These are phyloP conservation scores for Metalampra italica DNA, from an alignment of 2,888 invertebrate genomes.

Conservation along the genomic window DNA sequence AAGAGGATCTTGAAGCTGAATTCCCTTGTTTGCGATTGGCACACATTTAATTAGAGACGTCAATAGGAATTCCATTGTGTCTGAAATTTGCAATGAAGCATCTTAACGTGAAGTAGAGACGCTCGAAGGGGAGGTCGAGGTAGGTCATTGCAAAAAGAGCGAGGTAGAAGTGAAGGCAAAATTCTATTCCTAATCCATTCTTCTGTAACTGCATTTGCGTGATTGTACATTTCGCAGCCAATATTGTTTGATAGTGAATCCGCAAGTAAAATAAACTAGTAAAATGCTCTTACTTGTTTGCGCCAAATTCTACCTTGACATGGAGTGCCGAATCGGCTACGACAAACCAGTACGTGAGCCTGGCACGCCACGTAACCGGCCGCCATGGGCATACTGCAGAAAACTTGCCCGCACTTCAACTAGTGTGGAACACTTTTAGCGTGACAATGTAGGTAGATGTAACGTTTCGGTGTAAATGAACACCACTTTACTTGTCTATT, in stretches of 20 bases:
- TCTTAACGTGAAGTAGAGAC: too few species aligned
- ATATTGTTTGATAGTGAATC: constrained; percentile 4
- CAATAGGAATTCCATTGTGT: too few species aligned
- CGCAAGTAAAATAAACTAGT: constrained; percentile 3
- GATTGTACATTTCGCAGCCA: constrained; percentile 5
- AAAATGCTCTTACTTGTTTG: constrained; percentile 11
- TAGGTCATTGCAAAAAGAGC: too few species aligned
- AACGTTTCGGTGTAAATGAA: constrained; percentile 4
- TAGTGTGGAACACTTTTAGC: not conserved
- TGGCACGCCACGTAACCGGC: not conserved
- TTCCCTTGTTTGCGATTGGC: too few species aligned
- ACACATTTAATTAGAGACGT: too few species aligned
- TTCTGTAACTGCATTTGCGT: constrained; percentile 1
- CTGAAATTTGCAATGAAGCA: too few species aligned
- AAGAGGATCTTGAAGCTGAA: too few species aligned
- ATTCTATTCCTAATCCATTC: too few species aligned
- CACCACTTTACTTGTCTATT: not conserved
- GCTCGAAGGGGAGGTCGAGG: too few species aligned
- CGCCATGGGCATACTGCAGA: not conserved
- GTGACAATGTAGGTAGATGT: not conserved
- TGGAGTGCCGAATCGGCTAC: constrained; percentile 2
- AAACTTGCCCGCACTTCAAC: not conserved
- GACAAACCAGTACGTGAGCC: not conserved
- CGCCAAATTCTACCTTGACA: constrained; percentile 13
- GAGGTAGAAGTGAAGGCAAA: too few species aligned